Conservation (phyloP, 2,888 invertebrate genomes). For the Spodoptera littoralis region DNA sequence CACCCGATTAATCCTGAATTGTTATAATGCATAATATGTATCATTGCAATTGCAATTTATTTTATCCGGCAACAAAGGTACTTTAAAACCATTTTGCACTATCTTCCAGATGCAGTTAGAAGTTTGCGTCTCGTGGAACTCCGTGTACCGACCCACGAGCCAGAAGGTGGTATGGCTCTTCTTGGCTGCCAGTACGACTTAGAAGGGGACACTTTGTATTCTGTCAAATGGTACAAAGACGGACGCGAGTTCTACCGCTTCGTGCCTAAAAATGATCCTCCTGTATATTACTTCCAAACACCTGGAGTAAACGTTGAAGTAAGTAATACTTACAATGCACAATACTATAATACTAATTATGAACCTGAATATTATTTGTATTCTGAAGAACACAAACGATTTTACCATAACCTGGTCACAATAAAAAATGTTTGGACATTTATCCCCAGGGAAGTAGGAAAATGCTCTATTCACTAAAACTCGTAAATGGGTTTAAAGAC, state of each 20-base stretch:
- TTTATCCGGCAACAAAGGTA: too few relatives aligned
- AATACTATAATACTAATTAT: too few relatives aligned
- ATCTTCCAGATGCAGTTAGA: slow-evolving; percentile 70
- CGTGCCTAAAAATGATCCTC: slow-evolving; percentile 92
- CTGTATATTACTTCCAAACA: slow-evolving; percentile 91
- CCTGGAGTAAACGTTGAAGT: slow-evolving; percentile 95
- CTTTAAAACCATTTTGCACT: not conserved
- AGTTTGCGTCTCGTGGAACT: slow-evolving; percentile 92
- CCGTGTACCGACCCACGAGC: slow-evolving; percentile 93
- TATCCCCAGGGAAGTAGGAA: too few relatives aligned
- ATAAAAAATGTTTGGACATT: too few relatives aligned
- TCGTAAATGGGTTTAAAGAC: too few relatives aligned
- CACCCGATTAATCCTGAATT: too few relatives aligned
- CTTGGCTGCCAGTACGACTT: slow-evolving; percentile 95
- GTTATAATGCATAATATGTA: not conserved
- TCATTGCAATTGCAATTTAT: not conserved
- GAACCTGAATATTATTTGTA: too few relatives aligned
- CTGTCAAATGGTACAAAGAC: slow-evolving; percentile 97
- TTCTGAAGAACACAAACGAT: too few relatives aligned
- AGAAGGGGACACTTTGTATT: slow-evolving; percentile 93
- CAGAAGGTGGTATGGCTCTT: slow-evolving; percentile 92
- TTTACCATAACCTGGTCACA: too few relatives aligned
- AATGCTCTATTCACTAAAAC: too few relatives aligned
- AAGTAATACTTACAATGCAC: slow-evolving; percentile 79
- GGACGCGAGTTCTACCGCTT: slow-evolving; percentile 95